Evolutionary conservation across 2,888 invertebrate genomes (phyloP), one percentile per base, ranked within the genome.

Genomic region (Nineta flava): DNA sequence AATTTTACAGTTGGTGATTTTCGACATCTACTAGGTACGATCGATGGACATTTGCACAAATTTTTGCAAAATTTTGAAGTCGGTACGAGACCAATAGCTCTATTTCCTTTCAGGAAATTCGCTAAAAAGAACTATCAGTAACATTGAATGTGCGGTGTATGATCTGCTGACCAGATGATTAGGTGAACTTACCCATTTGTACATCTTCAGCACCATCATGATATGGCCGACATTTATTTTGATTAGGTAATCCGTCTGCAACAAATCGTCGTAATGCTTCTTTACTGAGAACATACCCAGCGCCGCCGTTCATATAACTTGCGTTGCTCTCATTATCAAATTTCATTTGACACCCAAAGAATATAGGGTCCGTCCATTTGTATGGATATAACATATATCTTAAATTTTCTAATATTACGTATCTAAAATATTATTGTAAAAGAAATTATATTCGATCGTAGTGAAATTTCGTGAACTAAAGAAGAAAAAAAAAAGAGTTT

Each of bases 281-380:
- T 50, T 78, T 76, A 60, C 94, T 94, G n/a, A 97, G 71, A 31
- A 97, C 92, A 66, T 97, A 97, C 0, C 97, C 96, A 47, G 91
- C 90, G 0, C 91, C 91, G 2, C 91, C 91, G 57, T 87, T 88
- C 90, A 91, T 91, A 62, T 91, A 92, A 0, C 93, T 93, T n/a
- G n/a, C n/a, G n/a, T 72, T 83, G 81, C 53, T 81, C n/a, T 77
- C 0, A 84, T n/a, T n/a, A n/a, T n/a, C 81, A 59, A 81, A 90
- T 62, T 88, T 91, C 65, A 93, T 91, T 53, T 85, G 76, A 62
- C 90, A 91, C 0, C 95, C 95, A 62, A 91, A 95, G 66, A 91
- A 96, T 9, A 93, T 71, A 0, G 92, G 83, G 1, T 81, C 78
- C 1, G 74, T 72, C 1, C 86, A 73, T 57, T 80, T 76, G 60